These are phyloP conservation scores for Mactromeris polynyma DNA, from an alignment of 2,888 invertebrate species.

Conservation along the genomic window DNA sequence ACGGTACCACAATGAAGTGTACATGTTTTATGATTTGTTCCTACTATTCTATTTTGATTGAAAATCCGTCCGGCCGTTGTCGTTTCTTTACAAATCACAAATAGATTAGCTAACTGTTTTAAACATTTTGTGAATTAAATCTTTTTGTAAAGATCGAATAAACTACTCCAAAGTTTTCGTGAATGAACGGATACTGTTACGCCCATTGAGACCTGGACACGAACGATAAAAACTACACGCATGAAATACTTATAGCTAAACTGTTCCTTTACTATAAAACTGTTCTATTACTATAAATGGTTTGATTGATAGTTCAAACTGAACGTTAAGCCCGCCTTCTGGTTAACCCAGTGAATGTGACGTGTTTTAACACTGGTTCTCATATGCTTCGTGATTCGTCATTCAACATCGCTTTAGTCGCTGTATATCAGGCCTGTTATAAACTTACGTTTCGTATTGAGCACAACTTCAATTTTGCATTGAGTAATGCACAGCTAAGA, in stretches of 20 bases:
- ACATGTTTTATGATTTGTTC: neutral
- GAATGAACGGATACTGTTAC: slow-evolving; percentile 37
- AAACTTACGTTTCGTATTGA: slow-evolving; percentile 32
- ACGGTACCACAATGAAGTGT: neutral
- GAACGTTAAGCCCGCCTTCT: slow-evolving; percentile 23
- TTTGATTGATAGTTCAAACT: slow-evolving; percentile 32
- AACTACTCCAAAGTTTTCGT: slow-evolving; percentile 34
- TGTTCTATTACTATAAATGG: neutral
- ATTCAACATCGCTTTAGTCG: neutral
- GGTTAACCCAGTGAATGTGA: slow-evolving; percentile 16
- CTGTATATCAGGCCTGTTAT: neutral
- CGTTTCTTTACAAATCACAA: slow-evolving; percentile 11
- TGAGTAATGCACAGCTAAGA: slow-evolving; percentile 30
- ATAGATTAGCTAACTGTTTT: slow-evolving; percentile 41
- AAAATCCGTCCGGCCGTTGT: neutral
- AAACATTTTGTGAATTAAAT: slow-evolving; percentile 45
- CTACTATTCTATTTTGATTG: neutral
- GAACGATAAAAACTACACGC: slow-evolving; percentile 39
- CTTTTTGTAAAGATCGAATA: slow-evolving; percentile 37
- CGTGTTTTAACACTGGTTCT: slow-evolving; percentile 7
- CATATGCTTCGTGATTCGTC: slow-evolving; percentile 32
- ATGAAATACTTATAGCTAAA: slow-evolving; percentile 28
- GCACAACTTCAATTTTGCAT: neutral
- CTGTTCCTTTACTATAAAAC: neutral
- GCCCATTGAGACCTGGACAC: slow-evolving; percentile 33